Percentiles rank a stretch among this genome's conserved stretches.
These are phyloP conservation scores for Noctua pronuba DNA, from an alignment of 2,888 invertebrate genomes.

Conservation along the genomic window DNA sequence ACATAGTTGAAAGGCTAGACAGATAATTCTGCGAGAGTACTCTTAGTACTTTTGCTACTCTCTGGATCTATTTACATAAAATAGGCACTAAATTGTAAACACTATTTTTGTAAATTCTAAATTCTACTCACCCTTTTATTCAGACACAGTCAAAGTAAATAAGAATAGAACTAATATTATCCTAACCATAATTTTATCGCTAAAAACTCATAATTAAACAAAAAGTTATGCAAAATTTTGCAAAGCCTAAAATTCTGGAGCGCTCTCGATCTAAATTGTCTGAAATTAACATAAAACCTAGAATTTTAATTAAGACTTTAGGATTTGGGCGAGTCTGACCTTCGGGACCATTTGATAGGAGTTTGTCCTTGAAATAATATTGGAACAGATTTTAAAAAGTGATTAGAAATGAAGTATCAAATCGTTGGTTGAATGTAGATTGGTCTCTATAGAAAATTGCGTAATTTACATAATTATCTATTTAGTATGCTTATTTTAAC, in stretches of 20 bases:
- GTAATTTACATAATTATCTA: neutral
- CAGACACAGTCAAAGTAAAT: slow-evolving; percentile 17
- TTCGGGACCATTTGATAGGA: slow-evolving; percentile 31
- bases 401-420: slow-evolving; percentile 13
- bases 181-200: slow-evolving; percentile 26
- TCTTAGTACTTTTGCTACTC: too few species aligned
- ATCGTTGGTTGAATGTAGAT: neutral
- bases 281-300: slow-evolving; percentile 65
- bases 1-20: neutral
- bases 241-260: slow-evolving; percentile 50
- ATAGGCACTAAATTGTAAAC: neutral
- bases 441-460: neutral
- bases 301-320: slow-evolving; percentile 65
- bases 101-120: slow-evolving; percentile 2
- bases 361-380: slow-evolving; percentile 42
- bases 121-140: neutral
- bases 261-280: slow-evolving; percentile 55
- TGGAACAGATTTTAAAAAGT: slow-evolving; percentile 29
- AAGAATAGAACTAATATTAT: slow-evolving; percentile 22
- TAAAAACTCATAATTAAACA: slow-evolving; percentile 47
- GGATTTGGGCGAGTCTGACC: slow-evolving; percentile 45
- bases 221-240: slow-evolving; percentile 57
- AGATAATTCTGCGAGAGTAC: neutral
- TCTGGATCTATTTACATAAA: neutral
- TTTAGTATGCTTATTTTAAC: neutral